Percentiles rank a stretch among this genome's conserved stretches.
phyloP scores from a whole-genome alignment of 2,888 invertebrate genomes.

The Dione vanillae region DNA sequence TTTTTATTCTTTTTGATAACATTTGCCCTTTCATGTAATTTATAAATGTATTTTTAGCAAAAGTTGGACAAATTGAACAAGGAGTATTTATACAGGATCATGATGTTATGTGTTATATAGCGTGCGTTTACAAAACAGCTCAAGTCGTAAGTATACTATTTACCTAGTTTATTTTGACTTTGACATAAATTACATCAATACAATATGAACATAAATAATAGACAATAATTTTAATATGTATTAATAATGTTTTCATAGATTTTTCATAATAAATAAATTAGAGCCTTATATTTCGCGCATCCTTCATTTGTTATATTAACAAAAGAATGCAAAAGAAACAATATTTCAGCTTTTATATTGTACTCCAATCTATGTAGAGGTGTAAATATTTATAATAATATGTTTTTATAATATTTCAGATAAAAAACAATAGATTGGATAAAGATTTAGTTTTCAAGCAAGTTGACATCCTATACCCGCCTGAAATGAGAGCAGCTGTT shows the following conservation, averaged over 20 bases:
- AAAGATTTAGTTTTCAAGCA: constrained; percentile 67
- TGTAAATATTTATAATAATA: neutral
- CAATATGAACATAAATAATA: no score
- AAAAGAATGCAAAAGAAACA: no score
- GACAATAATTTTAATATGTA: no score
- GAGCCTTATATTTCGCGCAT: no score
- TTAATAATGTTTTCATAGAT: no score
- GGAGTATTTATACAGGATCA: constrained; percentile 73
- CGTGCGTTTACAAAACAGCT: constrained; percentile 70
- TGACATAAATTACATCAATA: neutral
- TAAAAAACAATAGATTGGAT: constrained; percentile 68
- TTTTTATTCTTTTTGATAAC: neutral
- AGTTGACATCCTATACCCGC: constrained; percentile 69
- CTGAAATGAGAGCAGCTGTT: constrained; percentile 61
- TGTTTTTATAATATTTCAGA: constrained; percentile 52
- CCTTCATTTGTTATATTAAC: no score
- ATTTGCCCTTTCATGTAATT: neutral
- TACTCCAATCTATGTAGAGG: no score
- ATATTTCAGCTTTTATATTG: no score
- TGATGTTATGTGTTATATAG: constrained; percentile 76
- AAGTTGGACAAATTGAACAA: constrained; percentile 70
- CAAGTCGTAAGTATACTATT: constrained; percentile 63
- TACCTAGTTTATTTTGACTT: neutral
- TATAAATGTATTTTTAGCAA: constrained; percentile 56
- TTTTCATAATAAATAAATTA: no score